Base-by-base conservation (phyloP, 2,113 vertebrate genomes). In the Lonchura striata region DNA sequence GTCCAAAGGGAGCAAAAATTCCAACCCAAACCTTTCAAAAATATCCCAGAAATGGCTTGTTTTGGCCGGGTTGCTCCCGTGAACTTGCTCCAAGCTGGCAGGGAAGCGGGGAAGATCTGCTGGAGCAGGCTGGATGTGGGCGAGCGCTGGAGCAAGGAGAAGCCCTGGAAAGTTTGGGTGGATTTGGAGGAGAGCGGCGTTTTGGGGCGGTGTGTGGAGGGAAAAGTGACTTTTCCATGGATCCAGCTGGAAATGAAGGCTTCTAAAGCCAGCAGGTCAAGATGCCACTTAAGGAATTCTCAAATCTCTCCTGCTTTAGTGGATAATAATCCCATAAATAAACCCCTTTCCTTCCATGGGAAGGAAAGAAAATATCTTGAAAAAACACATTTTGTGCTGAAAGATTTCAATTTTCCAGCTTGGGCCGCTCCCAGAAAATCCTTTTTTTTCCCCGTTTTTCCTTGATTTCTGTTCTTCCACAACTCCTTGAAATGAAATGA, bases 1-100 rank as follows among this genome's bases (percentile, higher is more conserved):
- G 56, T 96, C 87, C 77, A 85, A 87, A 71, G 80, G 69, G 81
- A 92, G 61, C 56, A 27, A 76, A 91, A 95, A 91, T 56, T 91
- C 90, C 95, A 85, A 91, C 72, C 82, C 92, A 92, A 91, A 79
- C 78, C 81, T 95, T 89, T 14, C 54, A 25, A 53, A 94, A 91
- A 60, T 52, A 89, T 87, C 93, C 74, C 87, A 56, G 82, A 47
- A 68, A 44, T 46, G 92, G 87, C 87, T 95, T 95, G 57, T 87
- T 89, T 94, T 91, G 93, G 93, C 92, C 10, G 44, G 10, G 12
- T 49, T 37, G 80, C 84, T 87, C 72, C 60, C 6, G 0, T 0
- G 0, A 56, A 46, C 74, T 91, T 2, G 0, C 22, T 79, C 86
- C 92, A 76, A 96, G 72, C 94, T 96, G 94, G 93, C 84, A 68